phyloP scores from a whole-genome alignment of 2,888 invertebrate species.

The Lithophane leautieri region DNA sequence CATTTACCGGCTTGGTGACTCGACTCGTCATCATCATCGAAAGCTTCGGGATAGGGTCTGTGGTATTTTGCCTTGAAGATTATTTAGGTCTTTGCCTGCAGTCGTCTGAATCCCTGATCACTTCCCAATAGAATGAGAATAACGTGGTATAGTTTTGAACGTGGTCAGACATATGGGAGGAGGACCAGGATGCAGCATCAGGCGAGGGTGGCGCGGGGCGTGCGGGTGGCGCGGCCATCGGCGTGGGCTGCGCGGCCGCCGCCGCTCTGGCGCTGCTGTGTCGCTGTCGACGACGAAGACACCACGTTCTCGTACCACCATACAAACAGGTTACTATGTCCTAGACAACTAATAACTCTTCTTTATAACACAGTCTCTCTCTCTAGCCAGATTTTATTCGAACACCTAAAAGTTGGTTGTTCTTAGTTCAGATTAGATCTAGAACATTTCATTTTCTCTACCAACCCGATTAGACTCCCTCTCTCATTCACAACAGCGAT shows the following conservation, averaged over 20 bases:
- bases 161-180: conserved; percentile 38
- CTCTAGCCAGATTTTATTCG: no score
- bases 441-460: not conserved
- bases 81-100: not conserved
- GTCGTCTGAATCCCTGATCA: not conserved
- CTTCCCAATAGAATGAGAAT: conserved; percentile 38
- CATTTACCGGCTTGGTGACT: not conserved
- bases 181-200: conserved; percentile 44
- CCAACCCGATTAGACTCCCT: not conserved
- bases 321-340: conserved; percentile 50
- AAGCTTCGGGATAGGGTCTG: not conserved
- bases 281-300: conserved; percentile 43
- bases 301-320: conserved; percentile 52
- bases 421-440: not conserved
- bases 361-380: not conserved
- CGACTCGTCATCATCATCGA: not conserved
- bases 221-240: conserved; percentile 67
- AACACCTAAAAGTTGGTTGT: not conserved
- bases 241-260: conserved; percentile 57
- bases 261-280: conserved; percentile 54
- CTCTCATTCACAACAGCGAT: not conserved
- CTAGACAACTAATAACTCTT: not conserved
- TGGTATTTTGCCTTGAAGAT: not conserved
- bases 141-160: conserved; percentile 53
- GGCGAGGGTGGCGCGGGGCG: conserved; percentile 60